Evolutionary conservation across 2,113 vertebrate genomes (phyloP), one percentile per base, ranked within the genome.

Genomic region (Passer montanus): DNA sequence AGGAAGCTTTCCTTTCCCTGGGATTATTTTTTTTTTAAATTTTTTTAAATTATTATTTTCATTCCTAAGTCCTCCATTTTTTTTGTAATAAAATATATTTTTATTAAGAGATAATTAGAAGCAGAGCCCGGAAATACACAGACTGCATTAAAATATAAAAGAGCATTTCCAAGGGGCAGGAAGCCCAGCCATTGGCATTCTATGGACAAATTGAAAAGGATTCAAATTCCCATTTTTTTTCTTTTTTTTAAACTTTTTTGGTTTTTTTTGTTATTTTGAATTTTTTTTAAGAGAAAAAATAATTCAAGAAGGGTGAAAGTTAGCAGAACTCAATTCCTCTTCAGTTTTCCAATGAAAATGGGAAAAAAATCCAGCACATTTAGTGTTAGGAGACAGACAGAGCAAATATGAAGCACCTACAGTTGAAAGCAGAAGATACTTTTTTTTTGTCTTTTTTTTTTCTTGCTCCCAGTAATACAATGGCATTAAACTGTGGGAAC

Each of bases 31-130:
- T 97, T 77, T 66, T 18, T 77, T 52, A 37, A 37, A 14, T 74
- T 86, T 80, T 92, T 95, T 93, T 0, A 30, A 81, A 89, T 95
- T 88, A 85, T 87, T 90, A 75, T 92, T 96, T 95, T 86, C n/a
- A 93, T 95, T 94, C 92, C 79, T 95, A 96, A 93, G 82, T 87
- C 94, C 92, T 66, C 88, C 94, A 69, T 94, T 96, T 97, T 94
- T 55, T 97, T 97, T 95, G 89, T 98, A 97, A 96, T 98, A 98
- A 98, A 98, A 98, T 98, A 98, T 97, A 98, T n/a, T 96, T 98
- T 98, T 97, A 97, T 98, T 97, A 87, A 97, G 97, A 97, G 97
- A 97, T 95, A 97, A 97, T 97, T 96, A 97, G 96, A 98, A 97
- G 97, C 97, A 98, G 97, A 98, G 97, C 97, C 97, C 91, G 11